Base-by-base conservation (phyloP, 1,140 invertebrate species). In the Halyomorpha halys region DNA sequence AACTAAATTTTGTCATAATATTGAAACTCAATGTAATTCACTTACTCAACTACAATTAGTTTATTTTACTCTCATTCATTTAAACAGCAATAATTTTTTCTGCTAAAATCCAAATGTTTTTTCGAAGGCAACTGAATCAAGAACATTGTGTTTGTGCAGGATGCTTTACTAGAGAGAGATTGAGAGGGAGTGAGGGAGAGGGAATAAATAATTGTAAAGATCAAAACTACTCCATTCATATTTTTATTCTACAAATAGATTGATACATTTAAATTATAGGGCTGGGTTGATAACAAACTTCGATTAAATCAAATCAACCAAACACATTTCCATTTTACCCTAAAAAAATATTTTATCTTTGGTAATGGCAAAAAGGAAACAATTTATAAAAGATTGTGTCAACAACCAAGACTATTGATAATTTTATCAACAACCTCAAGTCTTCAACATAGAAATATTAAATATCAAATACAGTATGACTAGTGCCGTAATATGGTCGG, bases 231-330 rank as follows among this genome's bases (percentile, higher is more conserved):
- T 25, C 5, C 23, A 23, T 56, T 56, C 23, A 56, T 25, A 56
- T 25, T 62, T 49, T 62, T 62, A 62, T 62, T 62, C 44, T 47
- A 62, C 61, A 60, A 60, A 60, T 60, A 60, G 30, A 59, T 49
- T 56, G 13, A 60, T 60, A 60, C 59, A 60, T 25, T 60, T 60
- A 60, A 60, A 15, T 44, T 39, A 34, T 16, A 44, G 59, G 44
- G 59, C 39, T 44, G 16, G 5, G n/a, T n/a, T 60, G 13, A 60
- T 60, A 60, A 44, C 2, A 34, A 44, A 44, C 18, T 14, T 39
- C 5, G n/a, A 25, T 34, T 39, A 19, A 60, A 60, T 53, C 8
- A 21, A 25, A 25, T 53, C 49, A 53, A 53, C 23, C 49, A 53
- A 39, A 60, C n/a, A 44, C 39, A 44, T 15, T 39, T 60, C 14